Base-by-base conservation (phyloP, 2,797 vertebrate species). In the Clarias laeviceps region DNA sequence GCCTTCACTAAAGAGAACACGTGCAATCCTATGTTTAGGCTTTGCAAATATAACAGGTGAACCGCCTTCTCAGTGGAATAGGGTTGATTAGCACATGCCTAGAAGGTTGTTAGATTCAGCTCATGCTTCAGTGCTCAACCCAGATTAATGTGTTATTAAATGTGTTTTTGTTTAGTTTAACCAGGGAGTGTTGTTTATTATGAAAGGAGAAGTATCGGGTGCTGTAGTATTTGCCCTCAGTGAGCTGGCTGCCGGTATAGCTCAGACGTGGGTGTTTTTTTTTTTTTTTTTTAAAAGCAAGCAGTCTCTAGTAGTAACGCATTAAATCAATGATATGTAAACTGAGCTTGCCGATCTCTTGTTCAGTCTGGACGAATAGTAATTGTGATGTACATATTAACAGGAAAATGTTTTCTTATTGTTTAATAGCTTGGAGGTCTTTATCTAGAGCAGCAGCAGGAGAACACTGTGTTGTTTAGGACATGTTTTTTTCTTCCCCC, bases 121-220 rank as follows among this genome's bases (percentile, higher is more conserved):
- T 50, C 40, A 5, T 2, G 72, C 27, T 61, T 37, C n/a, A 24
- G 56, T 11, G 27, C 74, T 77, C 20, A 14, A 12, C 9, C 27
- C 57, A 77, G 14, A 37, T 62, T 15, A 79, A 61, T 79, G 27
- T 32, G 12, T 79, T 64, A 64, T 66, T 81, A 22, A 27, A 66
- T 50, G 8, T 54, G 9, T 65, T 81, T 80, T 80, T 65, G 17
- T 65, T 65, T 20, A 20, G 62, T 65, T 50, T 29, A 32, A 0
- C 62, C 79, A 54, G n/a, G n/a, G 34, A 17, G 15, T n/a, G 4
- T 12, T 17, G 61, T 65, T 50, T 18, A 45, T 24, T 65, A 20
- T 64, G 40, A 29, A 32, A 50, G n/a, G n/a, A 14, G 40, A 50
- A 32, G 59, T 8, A 45, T 79, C 34, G 27, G 17, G 1, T 32